Evolutionary conservation across 2,797 vertebrate species (phyloP).

Genomic region (Potorous gilbertii): DNA sequence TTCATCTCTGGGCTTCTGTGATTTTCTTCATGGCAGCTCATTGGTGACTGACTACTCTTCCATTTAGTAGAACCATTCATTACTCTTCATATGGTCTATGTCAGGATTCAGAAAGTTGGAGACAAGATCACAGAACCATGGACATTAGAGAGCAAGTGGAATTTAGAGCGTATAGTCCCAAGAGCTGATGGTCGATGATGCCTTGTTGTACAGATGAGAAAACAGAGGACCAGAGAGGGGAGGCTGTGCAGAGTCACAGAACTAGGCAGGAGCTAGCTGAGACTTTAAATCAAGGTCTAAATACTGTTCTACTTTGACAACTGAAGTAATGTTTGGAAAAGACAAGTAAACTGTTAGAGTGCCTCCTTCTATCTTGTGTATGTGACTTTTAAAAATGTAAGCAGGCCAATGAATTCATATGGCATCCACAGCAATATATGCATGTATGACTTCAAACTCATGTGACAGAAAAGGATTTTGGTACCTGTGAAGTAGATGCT

Average conservation of each 20-base stretch:
- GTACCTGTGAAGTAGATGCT: background rate
- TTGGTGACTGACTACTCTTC: background rate
- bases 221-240: background rate
- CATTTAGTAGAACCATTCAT: background rate
- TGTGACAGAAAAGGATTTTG: constrained; percentile 28
- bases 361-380: background rate
- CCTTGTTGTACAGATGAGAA: background rate
- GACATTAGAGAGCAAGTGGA: background rate
- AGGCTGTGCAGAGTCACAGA: background rate
- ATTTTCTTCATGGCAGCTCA: background rate
- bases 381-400: background rate
- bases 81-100: background rate
- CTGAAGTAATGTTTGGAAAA: background rate
- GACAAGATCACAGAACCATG: background rate
- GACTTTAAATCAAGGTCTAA: background rate
- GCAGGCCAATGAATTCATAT: background rate
- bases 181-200: background rate
- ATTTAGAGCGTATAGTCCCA: background rate
- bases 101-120: background rate
- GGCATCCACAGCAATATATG: background rate
- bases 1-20: background rate
- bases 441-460: constrained; percentile 37
- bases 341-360: background rate
- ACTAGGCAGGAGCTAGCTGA: background rate
- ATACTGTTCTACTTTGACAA: constrained; percentile 4